These are phyloP conservation scores for Rhinopomastus cyanomelas DNA, from an alignment of 2,113 vertebrate species.

Conservation along the genomic window DNA sequence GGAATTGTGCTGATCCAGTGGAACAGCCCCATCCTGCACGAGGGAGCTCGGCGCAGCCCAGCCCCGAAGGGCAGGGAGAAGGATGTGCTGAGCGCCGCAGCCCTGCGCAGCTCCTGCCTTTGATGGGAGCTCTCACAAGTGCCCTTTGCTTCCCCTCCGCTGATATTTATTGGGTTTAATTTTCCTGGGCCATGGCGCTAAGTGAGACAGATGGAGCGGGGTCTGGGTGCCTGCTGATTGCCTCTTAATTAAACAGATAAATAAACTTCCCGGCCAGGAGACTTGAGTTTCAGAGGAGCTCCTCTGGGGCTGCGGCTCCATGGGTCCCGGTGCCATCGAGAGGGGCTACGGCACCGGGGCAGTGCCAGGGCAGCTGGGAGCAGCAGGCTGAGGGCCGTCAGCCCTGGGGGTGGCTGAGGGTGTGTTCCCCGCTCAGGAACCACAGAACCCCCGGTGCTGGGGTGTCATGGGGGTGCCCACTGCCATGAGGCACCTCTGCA, in stretches of 20 bases:
- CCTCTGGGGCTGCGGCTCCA: not conserved
- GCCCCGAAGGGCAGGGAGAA: slow-evolving; percentile 66
- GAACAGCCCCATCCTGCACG: slow-evolving; percentile 23
- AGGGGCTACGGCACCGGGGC: fast-evolving
- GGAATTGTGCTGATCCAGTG: slow-evolving; percentile 35
- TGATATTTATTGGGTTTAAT: slow-evolving; percentile 80
- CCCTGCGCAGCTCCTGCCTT: slow-evolving; percentile 65
- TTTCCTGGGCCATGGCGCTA: slow-evolving; percentile 74
- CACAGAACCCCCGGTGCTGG: fast-evolving
- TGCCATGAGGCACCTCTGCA: not conserved
- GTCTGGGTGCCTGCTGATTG: slow-evolving; percentile 69
- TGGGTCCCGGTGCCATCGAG: fast-evolving
- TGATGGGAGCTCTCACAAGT: slow-evolving; percentile 61
- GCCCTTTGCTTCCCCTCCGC: slow-evolving; percentile 75
- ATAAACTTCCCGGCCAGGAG: slow-evolving; percentile 74
- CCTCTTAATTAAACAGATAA: slow-evolving; percentile 83
- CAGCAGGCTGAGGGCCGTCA: not conserved
- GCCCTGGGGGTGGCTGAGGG: not conserved
- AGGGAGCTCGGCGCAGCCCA: not conserved
- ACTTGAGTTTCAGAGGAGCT: slow-evolving; percentile 55
- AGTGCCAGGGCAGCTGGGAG: fast-evolving
- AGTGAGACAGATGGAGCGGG: slow-evolving; percentile 76
- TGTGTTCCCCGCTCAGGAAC: not conserved
- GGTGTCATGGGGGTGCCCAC: fast-evolving
- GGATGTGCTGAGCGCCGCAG: slow-evolving; percentile 69